phyloP scores from a whole-genome alignment of 2,113 vertebrate species.

The Clarias magur region DNA sequence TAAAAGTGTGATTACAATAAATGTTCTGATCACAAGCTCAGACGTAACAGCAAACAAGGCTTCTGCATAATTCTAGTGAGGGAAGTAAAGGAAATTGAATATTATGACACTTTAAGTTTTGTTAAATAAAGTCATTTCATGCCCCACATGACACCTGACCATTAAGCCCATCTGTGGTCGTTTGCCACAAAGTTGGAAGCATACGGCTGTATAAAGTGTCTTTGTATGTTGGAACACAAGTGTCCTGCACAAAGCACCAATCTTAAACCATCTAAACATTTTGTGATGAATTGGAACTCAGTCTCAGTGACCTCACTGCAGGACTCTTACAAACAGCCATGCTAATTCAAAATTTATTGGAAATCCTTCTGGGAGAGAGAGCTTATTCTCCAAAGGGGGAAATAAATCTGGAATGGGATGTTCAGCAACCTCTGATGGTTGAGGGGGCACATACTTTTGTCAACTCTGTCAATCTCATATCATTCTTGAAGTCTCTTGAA shows the following conservation, averaged over 20 bases:
- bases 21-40: not conserved
- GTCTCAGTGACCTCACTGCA: not conserved
- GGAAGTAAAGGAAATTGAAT: not conserved
- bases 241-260: not conserved
- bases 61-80: not conserved
- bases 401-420: not conserved
- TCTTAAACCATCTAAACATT: not conserved
- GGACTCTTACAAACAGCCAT: not conserved
- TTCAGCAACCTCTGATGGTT: not conserved
- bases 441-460: not conserved
- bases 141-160: not conserved
- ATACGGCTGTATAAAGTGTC: not conserved
- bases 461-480: not conserved
- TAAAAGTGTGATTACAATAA: not conserved
- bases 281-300: not conserved
- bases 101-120: not conserved
- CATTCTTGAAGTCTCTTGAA: not conserved
- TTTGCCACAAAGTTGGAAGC: not conserved
- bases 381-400: not conserved
- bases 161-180: not conserved
- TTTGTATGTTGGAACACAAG: not conserved
- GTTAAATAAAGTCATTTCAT: not conserved
- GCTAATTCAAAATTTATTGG: not conserved
- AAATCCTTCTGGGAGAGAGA: not conserved
- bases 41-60: not conserved